Evolutionary conservation across 1,140 invertebrate genomes (phyloP).

Genomic region (Pseudomyrmex concolor): DNA sequence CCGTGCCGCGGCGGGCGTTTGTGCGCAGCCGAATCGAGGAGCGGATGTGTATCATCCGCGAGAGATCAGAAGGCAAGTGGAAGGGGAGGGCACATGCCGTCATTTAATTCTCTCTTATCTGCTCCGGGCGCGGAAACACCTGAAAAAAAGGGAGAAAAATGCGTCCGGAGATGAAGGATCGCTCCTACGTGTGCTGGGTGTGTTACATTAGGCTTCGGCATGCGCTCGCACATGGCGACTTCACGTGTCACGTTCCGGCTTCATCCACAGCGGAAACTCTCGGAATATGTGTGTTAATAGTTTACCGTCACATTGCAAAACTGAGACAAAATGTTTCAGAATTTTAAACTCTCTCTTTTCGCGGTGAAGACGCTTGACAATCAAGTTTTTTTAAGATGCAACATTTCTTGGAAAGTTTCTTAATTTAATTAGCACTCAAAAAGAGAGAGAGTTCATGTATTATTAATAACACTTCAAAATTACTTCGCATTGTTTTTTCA

Average conservation of each 20-base stretch:
- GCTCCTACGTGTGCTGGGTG: conserved; percentile 37
- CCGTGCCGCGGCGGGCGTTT: not conserved
- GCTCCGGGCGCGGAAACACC: not conserved
- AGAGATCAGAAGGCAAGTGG: not conserved
- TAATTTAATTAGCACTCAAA: not conserved
- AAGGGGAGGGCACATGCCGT: not conserved
- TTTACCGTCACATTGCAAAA: not conserved
- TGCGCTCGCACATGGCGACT: not conserved
- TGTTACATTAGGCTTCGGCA: conserved; percentile 38
- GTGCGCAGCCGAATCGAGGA: conserved; percentile 9
- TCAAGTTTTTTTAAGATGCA: not conserved
- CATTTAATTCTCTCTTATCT: conserved; percentile 56
- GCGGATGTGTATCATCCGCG: conserved; percentile 19
- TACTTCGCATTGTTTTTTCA: too few species aligned
- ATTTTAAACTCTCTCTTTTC: not conserved
- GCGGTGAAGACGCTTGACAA: too few species aligned
- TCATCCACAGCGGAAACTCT: not conserved
- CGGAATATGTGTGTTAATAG: conserved; percentile 48
- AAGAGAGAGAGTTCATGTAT: not conserved
- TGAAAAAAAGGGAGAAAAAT: conserved; percentile 41
- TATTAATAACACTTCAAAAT: not conserved
- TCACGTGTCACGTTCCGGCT: not conserved
- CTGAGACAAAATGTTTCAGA: not conserved
- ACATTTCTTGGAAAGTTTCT: not conserved
- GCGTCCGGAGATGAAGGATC: conserved; percentile 34